Evolutionary conservation across 1,140 invertebrate species (phyloP).

Genomic region (Sminthurinus signatus): DNA sequence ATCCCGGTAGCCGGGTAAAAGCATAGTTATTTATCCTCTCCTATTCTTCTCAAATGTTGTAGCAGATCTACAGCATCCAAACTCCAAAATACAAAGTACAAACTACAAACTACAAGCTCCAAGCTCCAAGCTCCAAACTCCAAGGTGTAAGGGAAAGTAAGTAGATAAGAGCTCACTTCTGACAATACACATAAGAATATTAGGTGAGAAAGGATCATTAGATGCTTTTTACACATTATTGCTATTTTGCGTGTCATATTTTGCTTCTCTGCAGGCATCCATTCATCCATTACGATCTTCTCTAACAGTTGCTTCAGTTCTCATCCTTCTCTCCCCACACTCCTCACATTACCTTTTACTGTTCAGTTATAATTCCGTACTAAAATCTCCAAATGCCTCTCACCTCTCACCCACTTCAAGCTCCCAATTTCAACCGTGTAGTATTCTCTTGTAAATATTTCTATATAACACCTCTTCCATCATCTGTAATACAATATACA

Average conservation of each 20-base stretch:
- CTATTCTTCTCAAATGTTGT: too few relatives aligned
- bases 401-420: constrained; percentile 2
- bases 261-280: constrained; percentile 11
- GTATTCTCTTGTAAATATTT: not conserved
- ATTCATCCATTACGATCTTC: constrained; percentile 18
- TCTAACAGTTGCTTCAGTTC: constrained; percentile 25
- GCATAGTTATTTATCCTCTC: too few relatives aligned
- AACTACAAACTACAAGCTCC: too few relatives aligned
- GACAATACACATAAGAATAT: too few relatives aligned
- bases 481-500: not conserved
- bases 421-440: not conserved
- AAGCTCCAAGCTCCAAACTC: too few relatives aligned
- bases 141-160: too few relatives aligned
- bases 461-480: not conserved
- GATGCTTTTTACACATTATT: constrained; percentile 29
- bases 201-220: constrained; percentile 25
- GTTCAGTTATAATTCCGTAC: too few relatives aligned
- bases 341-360: constrained; percentile 19
- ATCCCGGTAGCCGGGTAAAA: too few relatives aligned
- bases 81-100: too few relatives aligned
- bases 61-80: too few relatives aligned
- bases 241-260: constrained; percentile 30
- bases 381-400: not conserved
- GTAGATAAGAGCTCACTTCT: too few relatives aligned
- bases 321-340: constrained; percentile 19